Evolutionary conservation across 2,888 invertebrate genomes (phyloP).

Genomic region (Apamea monoglypha): DNA sequence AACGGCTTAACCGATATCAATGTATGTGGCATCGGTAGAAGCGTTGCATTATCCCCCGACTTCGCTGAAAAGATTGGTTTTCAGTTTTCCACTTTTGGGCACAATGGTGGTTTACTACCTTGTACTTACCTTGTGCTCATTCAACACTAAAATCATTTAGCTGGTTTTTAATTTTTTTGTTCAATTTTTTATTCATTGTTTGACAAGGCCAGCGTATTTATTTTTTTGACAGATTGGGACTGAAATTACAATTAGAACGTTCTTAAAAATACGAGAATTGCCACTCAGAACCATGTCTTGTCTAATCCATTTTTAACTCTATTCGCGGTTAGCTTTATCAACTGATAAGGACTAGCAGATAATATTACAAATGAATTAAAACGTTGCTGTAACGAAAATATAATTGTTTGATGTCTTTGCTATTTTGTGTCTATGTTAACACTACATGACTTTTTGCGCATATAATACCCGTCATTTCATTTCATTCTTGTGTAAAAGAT

Average conservation of each 20-base stretch:
- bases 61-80: no score
- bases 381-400: slow-evolving; percentile 37
- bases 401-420: slow-evolving; percentile 28
- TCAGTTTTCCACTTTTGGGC: no score
- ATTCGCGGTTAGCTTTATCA: slow-evolving; percentile 44
- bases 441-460: neutral
- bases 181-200: no score
- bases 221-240: no score
- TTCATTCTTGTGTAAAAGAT: neutral
- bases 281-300: neutral
- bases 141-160: no score
- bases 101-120: no score
- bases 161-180: no score
- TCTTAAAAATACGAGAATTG: neutral
- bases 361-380: slow-evolving; percentile 53
- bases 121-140: no score
- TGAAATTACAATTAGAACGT: neutral
- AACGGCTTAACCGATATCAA: no score
- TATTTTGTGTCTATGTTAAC: neutral
- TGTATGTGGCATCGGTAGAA: no score
- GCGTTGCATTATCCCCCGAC: no score
- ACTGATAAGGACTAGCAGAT: slow-evolving; percentile 53
- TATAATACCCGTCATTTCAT: neutral
- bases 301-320: slow-evolving; percentile 36
- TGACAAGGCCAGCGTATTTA: no score